Percentiles rank a stretch among this genome's conserved stretches.
These are phyloP conservation scores for Laothoe populi DNA, from an alignment of 2,888 invertebrate genomes.

Conservation along the genomic window DNA sequence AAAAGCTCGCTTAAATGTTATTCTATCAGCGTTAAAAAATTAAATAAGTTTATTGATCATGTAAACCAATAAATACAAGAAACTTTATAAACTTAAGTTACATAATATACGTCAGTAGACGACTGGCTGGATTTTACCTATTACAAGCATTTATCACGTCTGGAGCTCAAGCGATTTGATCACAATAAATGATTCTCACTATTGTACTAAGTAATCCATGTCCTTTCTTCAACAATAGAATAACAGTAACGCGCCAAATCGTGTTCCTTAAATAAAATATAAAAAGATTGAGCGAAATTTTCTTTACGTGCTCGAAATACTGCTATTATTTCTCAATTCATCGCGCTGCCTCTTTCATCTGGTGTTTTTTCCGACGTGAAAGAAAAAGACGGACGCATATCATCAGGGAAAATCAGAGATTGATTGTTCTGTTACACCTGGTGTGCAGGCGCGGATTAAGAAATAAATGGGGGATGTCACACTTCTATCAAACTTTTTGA, in stretches of 20 bases:
- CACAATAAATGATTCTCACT: background rate
- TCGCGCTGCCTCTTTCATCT: conserved; percentile 36
- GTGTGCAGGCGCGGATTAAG: conserved; percentile 16
- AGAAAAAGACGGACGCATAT: conserved; percentile 41
- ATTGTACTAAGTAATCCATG: background rate
- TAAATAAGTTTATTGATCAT: too few species aligned
- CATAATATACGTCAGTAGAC: too few species aligned
- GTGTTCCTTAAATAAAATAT: conserved; percentile 14
- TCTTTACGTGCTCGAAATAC: conserved; percentile 26
- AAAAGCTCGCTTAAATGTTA: too few species aligned
- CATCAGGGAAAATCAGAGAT: conserved; percentile 53
- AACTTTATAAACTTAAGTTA: too few species aligned
- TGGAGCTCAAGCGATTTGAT: background rate
- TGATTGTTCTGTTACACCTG: conserved; percentile 56
- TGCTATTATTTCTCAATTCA: conserved; percentile 48
- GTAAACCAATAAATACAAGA: too few species aligned
- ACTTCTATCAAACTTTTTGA: background rate
- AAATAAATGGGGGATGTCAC: background rate
- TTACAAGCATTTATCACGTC: background rate
- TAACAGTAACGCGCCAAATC: conserved; percentile 11
- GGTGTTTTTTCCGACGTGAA: conserved; percentile 28
- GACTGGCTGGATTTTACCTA: too few species aligned
- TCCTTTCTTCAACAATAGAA: conserved; percentile 17
- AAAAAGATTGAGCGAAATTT: conserved; percentile 14
- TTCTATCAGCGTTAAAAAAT: too few species aligned